A percentile compares a stretch with the other conserved stretches of the same genome.
These are phyloP conservation scores for Acrossocheilus fasciatus DNA, from an alignment of 2,797 vertebrate species.

Conservation along the genomic window DNA sequence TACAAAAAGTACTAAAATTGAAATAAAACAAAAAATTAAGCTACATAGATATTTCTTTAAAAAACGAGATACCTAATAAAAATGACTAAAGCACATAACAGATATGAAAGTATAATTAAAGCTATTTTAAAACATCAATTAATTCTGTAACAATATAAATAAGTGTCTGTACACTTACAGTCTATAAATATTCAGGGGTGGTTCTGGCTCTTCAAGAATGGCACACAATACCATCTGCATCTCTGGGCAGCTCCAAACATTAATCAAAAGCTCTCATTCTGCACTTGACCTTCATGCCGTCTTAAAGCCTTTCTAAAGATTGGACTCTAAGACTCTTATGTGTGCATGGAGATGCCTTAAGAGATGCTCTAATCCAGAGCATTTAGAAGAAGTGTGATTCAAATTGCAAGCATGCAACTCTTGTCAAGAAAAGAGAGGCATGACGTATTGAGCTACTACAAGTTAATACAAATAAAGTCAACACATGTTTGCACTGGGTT, in stretches of 20 bases:
- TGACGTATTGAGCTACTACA: background rate
- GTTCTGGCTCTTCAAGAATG: background rate
- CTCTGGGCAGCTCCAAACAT: background rate
- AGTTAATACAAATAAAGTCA: conserved; percentile 5
- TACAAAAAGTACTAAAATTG: background rate
- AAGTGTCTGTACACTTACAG: background rate
- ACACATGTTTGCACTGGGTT: background rate
- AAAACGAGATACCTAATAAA: background rate
- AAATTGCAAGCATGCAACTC: background rate
- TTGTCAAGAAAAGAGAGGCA: background rate
- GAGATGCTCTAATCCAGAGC: conserved; percentile 1
- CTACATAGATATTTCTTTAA: background rate
- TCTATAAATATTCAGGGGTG: background rate
- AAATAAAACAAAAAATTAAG: background rate
- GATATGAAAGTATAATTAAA: background rate
- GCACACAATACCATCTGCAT: background rate
- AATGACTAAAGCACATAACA: background rate
- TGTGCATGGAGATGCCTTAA: background rate
- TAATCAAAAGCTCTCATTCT: background rate
- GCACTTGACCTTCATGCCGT: background rate
- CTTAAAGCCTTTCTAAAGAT: conserved; percentile 1
- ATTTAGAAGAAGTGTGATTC: background rate
- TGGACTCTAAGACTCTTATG: background rate
- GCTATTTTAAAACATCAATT: background rate
- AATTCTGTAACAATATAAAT: too few species aligned